phyloP scores from a whole-genome alignment of 2,888 invertebrate species.

The Tetrapedia diversipes region DNA sequence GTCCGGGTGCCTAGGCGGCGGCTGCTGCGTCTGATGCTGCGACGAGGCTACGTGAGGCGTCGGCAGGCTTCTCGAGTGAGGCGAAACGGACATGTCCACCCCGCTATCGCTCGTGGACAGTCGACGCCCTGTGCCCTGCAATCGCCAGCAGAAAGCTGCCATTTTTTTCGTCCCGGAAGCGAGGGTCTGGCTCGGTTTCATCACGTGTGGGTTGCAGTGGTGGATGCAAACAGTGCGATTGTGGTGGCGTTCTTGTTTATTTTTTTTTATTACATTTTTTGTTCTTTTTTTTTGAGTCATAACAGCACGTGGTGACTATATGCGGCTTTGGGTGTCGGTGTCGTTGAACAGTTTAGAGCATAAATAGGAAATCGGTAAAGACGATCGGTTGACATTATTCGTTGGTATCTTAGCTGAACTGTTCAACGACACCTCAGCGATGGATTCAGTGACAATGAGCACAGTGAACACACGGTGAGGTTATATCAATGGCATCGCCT shows the following conservation, averaged over 20 bases:
- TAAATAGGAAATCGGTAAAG: no score
- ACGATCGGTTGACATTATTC: no score
- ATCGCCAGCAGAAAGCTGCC: slow-evolving; percentile 49
- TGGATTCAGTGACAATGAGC: slow-evolving; percentile 34
- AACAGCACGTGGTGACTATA: slow-evolving; percentile 33
- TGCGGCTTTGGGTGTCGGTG: not conserved
- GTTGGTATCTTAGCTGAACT: no score
- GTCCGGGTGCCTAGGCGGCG: slow-evolving; percentile 79
- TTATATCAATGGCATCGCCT: slow-evolving; percentile 40
- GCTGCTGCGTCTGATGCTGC: slow-evolving; percentile 76
- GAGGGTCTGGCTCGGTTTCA: not conserved
- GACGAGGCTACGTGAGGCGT: slow-evolving; percentile 77
- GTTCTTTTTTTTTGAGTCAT: no score
- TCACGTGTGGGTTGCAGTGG: slow-evolving; percentile 35
- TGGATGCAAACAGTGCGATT: slow-evolving; percentile 42
- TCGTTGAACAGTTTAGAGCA: slow-evolving; percentile 42
- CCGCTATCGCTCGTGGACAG: slow-evolving; percentile 85
- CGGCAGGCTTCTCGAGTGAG: slow-evolving; percentile 80
- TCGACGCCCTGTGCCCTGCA: slow-evolving; percentile 83
- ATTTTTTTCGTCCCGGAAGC: slow-evolving; percentile 41
- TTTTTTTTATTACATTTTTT: no score
- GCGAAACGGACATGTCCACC: slow-evolving; percentile 82
- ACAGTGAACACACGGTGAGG: slow-evolving; percentile 28
- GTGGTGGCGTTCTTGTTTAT: slow-evolving; percentile 36
- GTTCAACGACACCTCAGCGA: slow-evolving; percentile 21